phyloP scores from a whole-genome alignment of 2,113 vertebrate species.

The Gorilla gorilla region DNA sequence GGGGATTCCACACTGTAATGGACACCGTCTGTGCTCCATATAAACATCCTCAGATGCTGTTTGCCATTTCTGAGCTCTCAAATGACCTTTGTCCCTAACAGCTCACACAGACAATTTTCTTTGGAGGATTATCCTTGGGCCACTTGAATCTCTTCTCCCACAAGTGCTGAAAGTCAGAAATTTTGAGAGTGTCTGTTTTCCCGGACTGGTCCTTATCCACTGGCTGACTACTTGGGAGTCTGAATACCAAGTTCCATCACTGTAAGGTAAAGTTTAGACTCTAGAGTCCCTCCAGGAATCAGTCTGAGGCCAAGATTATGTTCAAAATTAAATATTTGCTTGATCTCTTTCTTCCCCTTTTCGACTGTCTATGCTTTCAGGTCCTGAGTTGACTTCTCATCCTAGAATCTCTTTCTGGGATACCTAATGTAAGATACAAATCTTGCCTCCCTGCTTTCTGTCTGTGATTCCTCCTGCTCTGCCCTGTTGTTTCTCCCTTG shows the following conservation, averaged over 20 bases:
- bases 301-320: neutral
- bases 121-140: neutral
- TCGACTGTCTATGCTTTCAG: neutral
- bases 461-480: neutral
- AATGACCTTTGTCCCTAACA: neutral
- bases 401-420: neutral
- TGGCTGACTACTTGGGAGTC: neutral
- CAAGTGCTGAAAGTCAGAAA: neutral
- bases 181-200: neutral
- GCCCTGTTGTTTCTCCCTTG: neutral
- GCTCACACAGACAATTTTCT: neutral
- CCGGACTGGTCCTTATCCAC: neutral
- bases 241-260: neutral
- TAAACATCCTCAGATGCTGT: neutral
- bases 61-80: neutral
- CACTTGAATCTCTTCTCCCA: neutral
- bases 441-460: neutral
- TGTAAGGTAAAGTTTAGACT: neutral
- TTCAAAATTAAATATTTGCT: neutral
- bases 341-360: neutral
- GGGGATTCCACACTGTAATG: neutral
- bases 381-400: neutral
- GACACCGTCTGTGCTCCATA: rapidly evolving
- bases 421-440: neutral
- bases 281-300: neutral